Base-by-base conservation (phyloP, 2,113 vertebrate species). In the Athene cunicularia region DNA sequence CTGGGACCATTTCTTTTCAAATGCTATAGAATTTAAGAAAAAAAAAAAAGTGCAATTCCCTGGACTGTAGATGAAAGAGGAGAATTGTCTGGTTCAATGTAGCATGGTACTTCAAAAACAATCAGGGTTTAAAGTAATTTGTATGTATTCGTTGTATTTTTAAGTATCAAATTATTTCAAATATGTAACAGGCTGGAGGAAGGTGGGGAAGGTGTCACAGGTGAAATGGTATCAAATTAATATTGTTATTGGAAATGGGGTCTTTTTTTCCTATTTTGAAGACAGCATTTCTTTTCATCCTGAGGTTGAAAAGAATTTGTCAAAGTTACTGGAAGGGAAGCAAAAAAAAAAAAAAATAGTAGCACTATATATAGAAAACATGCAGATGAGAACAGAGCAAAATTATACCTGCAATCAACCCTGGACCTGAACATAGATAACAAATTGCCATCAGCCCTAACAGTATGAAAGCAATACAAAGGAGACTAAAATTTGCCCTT, bases 101-200 rank as follows among this genome's bases (percentile, higher is more conserved):
- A 74, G 45, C 30, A n/a, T 52, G 63, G 70, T 22, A 68, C 77
- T 94, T 96, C 77, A 94, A 91, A 97, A 86, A 53, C 32, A 82
- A 30, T 75, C 12, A 64, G 43, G 22, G 19, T 53, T 93, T 62
- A 83, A 83, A 93, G 24, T 60, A 88, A 70, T 80, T 91, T 87
- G 55, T 80, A 58, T 30, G n/a, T 56, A 24, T 41, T 84, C 24
- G 41, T 84, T 93, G 59, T 90, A 55, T 68, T 82, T 95, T 72
- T 66, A 93, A 95, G 53, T 83, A 77, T 41, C 53, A 55, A 87
- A 84, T 72, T 43, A 22, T 82, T 72, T 82, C 60, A 21, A 52
- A 55, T 6, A 41, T 11, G 3, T 73, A 55, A 24, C 32, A 72
- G 74, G 68, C 27, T 89, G 66, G 58, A 85, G 12, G 11, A 89